Evolutionary conservation across 2,888 invertebrate genomes (phyloP).

Genomic region (Pardosa pseudoannulata): DNA sequence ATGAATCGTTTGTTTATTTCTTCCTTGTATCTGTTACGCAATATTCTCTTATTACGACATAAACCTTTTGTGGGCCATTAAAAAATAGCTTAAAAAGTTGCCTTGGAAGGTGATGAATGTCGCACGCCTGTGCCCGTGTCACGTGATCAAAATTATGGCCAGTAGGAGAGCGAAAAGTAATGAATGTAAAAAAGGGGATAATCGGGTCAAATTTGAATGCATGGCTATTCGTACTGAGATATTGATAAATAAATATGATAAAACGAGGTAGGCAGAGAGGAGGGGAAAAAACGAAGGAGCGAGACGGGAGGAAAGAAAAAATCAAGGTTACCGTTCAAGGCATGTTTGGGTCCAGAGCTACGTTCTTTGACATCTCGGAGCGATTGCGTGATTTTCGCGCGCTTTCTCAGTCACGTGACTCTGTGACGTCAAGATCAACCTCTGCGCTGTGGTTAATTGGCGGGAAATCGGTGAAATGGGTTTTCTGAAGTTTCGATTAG

Average conservation of each 20-base stretch:
- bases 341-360: slow-evolving; percentile 37
- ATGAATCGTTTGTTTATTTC: slow-evolving; percentile 45
- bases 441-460: slow-evolving; percentile 34
- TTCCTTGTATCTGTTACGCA: slow-evolving; percentile 47
- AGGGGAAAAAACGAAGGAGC: slow-evolving; percentile 19
- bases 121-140: slow-evolving; percentile 31
- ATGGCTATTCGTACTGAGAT: not conserved
- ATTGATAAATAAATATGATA: slow-evolving; percentile 37
- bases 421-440: slow-evolving; percentile 24
- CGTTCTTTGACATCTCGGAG: slow-evolving; percentile 40
- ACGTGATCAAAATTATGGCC: slow-evolving; percentile 26
- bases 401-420: slow-evolving; percentile 27
- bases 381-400: slow-evolving; percentile 46
- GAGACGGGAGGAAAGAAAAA: not conserved
- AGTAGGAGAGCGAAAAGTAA: not conserved
- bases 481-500: too few relatives aligned
- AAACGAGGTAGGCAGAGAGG: not conserved
- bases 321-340: slow-evolving; percentile 32
- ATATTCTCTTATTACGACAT: slow-evolving; percentile 40
- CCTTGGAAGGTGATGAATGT: slow-evolving; percentile 42
- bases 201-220: slow-evolving; percentile 22
- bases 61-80: slow-evolving; percentile 3
- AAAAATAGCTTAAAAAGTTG: slow-evolving; percentile 9
- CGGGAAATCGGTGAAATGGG: slow-evolving; percentile 31
- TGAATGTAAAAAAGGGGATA: slow-evolving; percentile 6